A percentile compares a stretch with the other conserved stretches of the same genome.
phyloP scores from a whole-genome alignment of 2,888 invertebrate genomes.

The Fragum fragum region DNA sequence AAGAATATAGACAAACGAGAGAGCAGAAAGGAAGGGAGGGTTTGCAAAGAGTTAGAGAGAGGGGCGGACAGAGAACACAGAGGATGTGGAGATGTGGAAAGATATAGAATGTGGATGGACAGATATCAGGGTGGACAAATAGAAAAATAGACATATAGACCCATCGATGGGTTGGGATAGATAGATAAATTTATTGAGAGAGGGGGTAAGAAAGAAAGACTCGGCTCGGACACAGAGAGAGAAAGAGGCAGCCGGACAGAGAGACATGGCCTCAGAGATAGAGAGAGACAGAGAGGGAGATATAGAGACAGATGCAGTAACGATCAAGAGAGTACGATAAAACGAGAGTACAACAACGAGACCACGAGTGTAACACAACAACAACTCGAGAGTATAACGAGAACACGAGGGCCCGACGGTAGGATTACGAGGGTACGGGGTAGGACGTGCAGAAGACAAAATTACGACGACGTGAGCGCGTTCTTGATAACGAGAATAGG shows the following conservation, averaged over 20 bases:
- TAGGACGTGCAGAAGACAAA: slow-evolving; percentile 5
- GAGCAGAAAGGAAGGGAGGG: slow-evolving; percentile 18
- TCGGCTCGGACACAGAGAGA: background rate
- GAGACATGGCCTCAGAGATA: background rate
- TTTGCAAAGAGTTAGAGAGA: no score
- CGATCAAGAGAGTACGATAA: background rate
- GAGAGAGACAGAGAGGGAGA: background rate
- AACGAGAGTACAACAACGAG: slow-evolving; percentile 19
- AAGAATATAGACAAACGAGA: background rate
- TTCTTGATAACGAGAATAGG: no score
- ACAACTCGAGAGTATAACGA: slow-evolving; percentile 15
- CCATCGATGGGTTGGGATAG: slow-evolving; percentile 1
- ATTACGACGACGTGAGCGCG: no score
- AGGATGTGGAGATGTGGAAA: slow-evolving; percentile 3
- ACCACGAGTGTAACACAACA: background rate
- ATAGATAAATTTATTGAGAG: slow-evolving; percentile 13
- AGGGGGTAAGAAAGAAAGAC: background rate
- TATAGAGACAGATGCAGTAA: background rate
- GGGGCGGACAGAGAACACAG: slow-evolving; percentile 4
- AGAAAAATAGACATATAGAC: slow-evolving; percentile 17
- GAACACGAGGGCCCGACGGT: slow-evolving; percentile 12
- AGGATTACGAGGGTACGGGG: slow-evolving; percentile 3
- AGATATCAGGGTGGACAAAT: slow-evolving; percentile 6
- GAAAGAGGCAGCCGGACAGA: background rate
- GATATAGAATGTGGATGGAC: background rate